Percentiles rank a stretch among this genome's conserved stretches.
These are phyloP conservation scores for Drosophila prostipennis DNA, from an alignment of 2,888 invertebrate species.

Conservation along the genomic window DNA sequence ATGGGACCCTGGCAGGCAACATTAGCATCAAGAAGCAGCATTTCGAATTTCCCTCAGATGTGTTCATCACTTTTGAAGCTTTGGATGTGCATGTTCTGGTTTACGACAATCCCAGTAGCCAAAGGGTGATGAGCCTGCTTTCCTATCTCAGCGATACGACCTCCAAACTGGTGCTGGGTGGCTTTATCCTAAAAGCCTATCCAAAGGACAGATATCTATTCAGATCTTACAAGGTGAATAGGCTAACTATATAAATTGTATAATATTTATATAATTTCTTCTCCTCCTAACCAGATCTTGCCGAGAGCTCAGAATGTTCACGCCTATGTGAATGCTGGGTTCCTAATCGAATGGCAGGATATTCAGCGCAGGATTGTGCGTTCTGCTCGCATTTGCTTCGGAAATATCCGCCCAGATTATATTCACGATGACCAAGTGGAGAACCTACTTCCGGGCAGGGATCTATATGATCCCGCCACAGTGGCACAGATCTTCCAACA, in stretches of 20 bases:
- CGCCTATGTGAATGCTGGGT: constrained; percentile 91
- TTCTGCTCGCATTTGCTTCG: constrained; percentile 87
- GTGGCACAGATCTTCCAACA: constrained; percentile 84
- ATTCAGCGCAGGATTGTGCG: constrained; percentile 35
- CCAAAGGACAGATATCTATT: constrained; percentile 85
- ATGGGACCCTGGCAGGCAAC: constrained; percentile 89
- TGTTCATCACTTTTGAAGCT: constrained; percentile 86
- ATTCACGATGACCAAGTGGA: constrained; percentile 87
- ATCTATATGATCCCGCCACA: constrained; percentile 83
- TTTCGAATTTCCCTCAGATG: constrained; percentile 89
- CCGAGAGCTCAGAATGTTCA: constrained; percentile 91
- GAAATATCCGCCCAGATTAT: constrained; percentile 86
- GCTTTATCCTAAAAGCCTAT: constrained; percentile 86
- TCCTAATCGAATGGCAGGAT: constrained; percentile 85
- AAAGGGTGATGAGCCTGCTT: constrained; percentile 84
- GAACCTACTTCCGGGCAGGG: constrained; percentile 83
- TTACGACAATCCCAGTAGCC: constrained; percentile 75
- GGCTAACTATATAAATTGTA: not conserved
- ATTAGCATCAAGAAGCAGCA: constrained; percentile 88
- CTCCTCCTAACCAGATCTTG: constrained; percentile 85
- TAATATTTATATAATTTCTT: not conserved
- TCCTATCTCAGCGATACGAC: constrained; percentile 88
- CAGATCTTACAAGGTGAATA: constrained; percentile 88
- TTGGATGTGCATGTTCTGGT: constrained; percentile 72
- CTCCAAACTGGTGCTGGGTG: constrained; percentile 87